Base-by-base conservation (phyloP, 2,113 vertebrate species). In the Scortum barcoo region DNA sequence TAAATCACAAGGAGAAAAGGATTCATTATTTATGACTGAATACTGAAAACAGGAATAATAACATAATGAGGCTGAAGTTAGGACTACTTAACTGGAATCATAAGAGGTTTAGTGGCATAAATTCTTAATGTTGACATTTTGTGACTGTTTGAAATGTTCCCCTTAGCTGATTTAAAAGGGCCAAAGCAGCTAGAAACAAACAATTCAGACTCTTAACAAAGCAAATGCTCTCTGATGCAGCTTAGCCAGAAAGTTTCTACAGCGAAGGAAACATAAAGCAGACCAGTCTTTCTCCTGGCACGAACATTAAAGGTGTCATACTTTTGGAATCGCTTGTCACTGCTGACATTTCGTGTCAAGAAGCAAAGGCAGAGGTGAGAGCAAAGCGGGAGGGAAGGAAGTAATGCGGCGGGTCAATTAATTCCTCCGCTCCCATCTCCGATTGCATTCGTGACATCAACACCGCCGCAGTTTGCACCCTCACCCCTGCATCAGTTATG, bases 401-500 rank as follows among this genome's bases (percentile, higher is more conserved):
- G 69, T 36, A 78, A 81, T 12, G 77, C 57, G 2, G 67, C 3
- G 9, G 44, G 73, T 75, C 84, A 91, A 86, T 94, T 91, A 94
- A 89, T 74, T 88, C 63, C 61, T 5, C 46, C 2, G 36, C 80
- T 60, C 40, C 81, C 75, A 30, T 85, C 76, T 80, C 81, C 58
- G 44, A 86, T 76, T 83, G 73, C 72, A 57, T 70, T 68, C 36
- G 72, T 76, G 83, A 87, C 92, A 92, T 66, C 77, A 77, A 69
- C 79, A 56, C 58, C 6, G 67, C 84, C 74, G 67, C 62, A 72
- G 87, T 79, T 83, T 66, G 62, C 44, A 77, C 83, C 80, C 76
- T 68, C 68, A 87, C 73, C 85, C 72, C 74, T 11, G 82, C 91
- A 89, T 92, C 88, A 69, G 85, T 84, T 93, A 93, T 94, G 94